Percentiles rank a stretch among this genome's conserved stretches.
Conservation (phyloP, 2,888 invertebrate genomes). For the Hirtodrosophila histrioides region DNA sequence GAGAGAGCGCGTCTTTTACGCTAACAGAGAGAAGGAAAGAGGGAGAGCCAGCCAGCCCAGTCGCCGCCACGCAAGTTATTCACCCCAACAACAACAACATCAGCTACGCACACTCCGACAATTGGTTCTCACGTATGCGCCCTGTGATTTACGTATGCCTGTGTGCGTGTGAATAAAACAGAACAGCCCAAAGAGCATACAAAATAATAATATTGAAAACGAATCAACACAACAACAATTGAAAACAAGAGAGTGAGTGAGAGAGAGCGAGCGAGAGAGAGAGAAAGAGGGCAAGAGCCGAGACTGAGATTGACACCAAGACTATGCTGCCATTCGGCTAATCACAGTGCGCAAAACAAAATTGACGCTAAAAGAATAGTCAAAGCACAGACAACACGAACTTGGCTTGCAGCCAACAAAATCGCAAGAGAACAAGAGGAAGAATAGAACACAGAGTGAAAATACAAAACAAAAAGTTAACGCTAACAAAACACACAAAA, state of each 20-base stretch:
- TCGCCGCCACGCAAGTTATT: constrained; percentile 79
- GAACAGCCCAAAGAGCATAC: constrained; percentile 59
- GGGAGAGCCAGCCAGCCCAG: constrained; percentile 69
- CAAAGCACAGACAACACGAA: constrained; percentile 49
- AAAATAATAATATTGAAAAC: constrained; percentile 79
- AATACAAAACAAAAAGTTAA: constrained; percentile 1
- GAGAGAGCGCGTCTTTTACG: constrained; percentile 46
- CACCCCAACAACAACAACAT: constrained; percentile 77
- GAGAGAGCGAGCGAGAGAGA: constrained; percentile 27
- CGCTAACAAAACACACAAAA: constrained; percentile 43
- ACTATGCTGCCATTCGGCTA: constrained; percentile 64
- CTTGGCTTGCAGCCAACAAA: constrained; percentile 64
- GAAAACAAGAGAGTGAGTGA: constrained; percentile 16
- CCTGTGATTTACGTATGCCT: constrained; percentile 47
- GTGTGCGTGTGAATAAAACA: constrained; percentile 52
- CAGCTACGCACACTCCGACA: constrained; percentile 53
- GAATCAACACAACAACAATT: constrained; percentile 74
- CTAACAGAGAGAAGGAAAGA: constrained; percentile 57
- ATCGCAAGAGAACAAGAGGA: constrained; percentile 16
- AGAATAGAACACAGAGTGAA: constrained; percentile 31
- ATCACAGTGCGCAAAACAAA: constrained; percentile 73
- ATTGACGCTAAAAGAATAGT: constrained; percentile 62
- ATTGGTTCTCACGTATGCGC: constrained; percentile 63
- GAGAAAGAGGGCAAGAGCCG: constrained; percentile 10
- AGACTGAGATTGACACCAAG: constrained; percentile 41